Evolutionary conservation across 2,888 invertebrate species (phyloP), one percentile per base, ranked within the genome.

Genomic region (Galerucella nymphaeae): DNA sequence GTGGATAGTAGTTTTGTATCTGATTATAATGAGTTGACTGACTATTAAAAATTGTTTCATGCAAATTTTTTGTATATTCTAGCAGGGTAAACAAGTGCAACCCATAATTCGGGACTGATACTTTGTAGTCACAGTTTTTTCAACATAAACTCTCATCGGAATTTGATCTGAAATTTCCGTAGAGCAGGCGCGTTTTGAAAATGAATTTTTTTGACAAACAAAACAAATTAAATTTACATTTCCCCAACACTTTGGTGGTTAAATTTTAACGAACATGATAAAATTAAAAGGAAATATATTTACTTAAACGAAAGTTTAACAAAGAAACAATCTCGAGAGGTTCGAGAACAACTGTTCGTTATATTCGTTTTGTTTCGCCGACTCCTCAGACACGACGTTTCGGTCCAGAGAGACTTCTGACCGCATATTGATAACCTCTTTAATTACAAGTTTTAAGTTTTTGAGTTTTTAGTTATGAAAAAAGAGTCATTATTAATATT

Each of bases 341-440:
- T 18, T 57, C 38, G 13, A 57, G 2, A 67, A 67, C 67, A 67
- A 13, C n/a, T 45, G 57, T 53, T 53, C 20, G 42, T 59, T 45
- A 57, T 30, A 30, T 70, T 23, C 58, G 57, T 45, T 64, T 53
- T 14, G 65, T 55, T 38, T 38, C 58, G 38, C 23, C 48, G 57
- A 58, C 20, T 58, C 45, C 45, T 57, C 41, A 68, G 70, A 55
- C 65, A 68, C 45, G 63, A 68, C 62, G 63, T 72, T 66, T 66
- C 45, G 68, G 68, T 30, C 59, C 70, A 20, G 18, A 23, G 67
- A 58, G 70, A 57, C 50, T 42, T 41, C 55, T 68, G 68, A 72
- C 72, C 72, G 64, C 72, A 68, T 64, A 64, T 65, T 38, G 18
- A 65, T 65, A 63, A 58, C 64, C 62, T 42, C 59, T 48, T 67